Conservation (phyloP, 2,797 vertebrate species). For the Bucorvus abyssinicus region DNA sequence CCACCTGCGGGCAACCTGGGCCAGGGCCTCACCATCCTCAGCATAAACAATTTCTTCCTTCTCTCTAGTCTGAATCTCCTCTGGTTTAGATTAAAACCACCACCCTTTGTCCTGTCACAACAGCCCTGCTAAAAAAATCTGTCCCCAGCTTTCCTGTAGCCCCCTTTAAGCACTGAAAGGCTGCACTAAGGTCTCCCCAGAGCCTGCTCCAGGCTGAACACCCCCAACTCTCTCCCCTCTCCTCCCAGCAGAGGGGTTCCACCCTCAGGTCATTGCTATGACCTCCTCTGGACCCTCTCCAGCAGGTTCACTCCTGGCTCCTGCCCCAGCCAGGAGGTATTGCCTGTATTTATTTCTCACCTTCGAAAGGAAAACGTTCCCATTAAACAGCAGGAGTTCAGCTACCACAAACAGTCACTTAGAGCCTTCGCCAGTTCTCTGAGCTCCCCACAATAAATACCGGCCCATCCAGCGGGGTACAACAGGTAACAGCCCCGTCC, state of each 20-base stretch:
- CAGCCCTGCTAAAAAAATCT: not conserved
- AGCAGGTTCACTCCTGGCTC: not conserved
- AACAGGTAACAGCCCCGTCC: not conserved
- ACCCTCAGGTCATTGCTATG: not conserved
- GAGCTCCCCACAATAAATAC: not conserved
- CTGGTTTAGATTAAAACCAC: not conserved
- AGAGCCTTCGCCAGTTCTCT: not conserved
- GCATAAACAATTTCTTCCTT: too few relatives aligned
- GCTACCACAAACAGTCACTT: not conserved
- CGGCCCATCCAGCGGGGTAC: not conserved
- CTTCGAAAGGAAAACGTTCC: not conserved
- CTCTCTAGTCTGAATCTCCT: not conserved
- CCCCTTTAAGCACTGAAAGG: not conserved
- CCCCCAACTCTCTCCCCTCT: not conserved
- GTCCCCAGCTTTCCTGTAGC: not conserved
- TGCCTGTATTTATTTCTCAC: not conserved
- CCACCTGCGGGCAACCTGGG: too few relatives aligned
- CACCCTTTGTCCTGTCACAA: not conserved
- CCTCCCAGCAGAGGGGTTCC: not conserved
- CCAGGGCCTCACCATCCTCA: too few relatives aligned
- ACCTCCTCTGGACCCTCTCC: not conserved
- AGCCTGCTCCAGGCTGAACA: not conserved
- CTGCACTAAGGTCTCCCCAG: not conserved
- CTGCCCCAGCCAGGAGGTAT: not conserved
- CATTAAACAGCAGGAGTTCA: constrained; percentile 2